A percentile compares a stretch with the other conserved stretches of the same genome.
Evolutionary conservation across 2,797 vertebrate species (phyloP).

Genomic region (Eleutherodactylus coqui): DNA sequence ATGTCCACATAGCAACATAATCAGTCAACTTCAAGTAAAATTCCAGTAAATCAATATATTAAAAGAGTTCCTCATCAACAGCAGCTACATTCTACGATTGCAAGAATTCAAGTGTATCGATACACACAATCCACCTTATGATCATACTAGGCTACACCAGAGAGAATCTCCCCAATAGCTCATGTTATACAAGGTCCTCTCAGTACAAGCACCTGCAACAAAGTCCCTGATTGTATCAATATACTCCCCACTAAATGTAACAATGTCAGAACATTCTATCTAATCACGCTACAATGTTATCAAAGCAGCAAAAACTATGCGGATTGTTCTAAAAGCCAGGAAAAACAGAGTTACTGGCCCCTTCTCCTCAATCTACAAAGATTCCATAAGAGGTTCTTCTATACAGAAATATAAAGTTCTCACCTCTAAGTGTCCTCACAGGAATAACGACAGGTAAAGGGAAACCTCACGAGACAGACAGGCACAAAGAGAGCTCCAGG

Average conservation of each 20-base stretch:
- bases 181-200: too few species aligned
- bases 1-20: background rate
- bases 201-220: too few species aligned
- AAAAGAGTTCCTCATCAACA: too few species aligned
- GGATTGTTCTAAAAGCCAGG: background rate
- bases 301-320: background rate
- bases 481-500: conserved; percentile 29
- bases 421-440: conserved; percentile 47
- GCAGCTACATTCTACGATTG: too few species aligned
- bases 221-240: background rate
- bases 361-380: background rate
- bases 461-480: conserved; percentile 28
- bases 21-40: too few species aligned
- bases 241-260: background rate
- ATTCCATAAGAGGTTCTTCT: background rate
- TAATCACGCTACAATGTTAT: background rate
- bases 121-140: background rate
- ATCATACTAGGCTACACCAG: background rate
- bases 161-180: background rate
- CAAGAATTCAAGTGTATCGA: background rate
- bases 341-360: background rate
- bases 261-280: background rate
- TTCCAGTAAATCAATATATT: too few species aligned
- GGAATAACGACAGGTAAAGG: conserved; percentile 20
- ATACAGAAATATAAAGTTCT: conserved; percentile 3